Percentiles rank a stretch among this genome's conserved stretches.
Conservation (phyloP, 2,797 vertebrate genomes). For the Phoebastria nigripes region DNA sequence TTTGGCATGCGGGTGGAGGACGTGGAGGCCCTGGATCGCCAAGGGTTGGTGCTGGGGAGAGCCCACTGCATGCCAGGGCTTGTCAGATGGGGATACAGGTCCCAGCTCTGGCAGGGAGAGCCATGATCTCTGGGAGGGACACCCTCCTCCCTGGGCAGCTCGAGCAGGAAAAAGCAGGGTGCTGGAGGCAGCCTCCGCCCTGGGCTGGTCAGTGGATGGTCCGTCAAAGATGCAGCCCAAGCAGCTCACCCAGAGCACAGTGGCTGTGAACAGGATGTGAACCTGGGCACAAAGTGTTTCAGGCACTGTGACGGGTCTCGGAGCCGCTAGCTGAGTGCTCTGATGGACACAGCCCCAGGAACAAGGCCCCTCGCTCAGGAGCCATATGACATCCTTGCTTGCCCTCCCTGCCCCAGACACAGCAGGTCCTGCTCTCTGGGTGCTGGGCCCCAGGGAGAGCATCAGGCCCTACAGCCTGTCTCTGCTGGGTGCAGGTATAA, state of each 20-base stretch:
- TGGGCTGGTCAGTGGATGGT: background rate
- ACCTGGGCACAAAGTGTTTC: too few species aligned
- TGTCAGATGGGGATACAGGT: background rate
- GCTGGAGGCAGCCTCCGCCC: background rate
- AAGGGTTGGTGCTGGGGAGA: slow-evolving; percentile 73
- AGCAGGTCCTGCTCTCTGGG: rapidly evolving
- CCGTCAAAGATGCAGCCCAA: background rate
- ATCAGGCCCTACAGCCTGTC: background rate
- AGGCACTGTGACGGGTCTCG: rapidly evolving
- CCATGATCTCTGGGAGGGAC: background rate
- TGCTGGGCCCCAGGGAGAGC: background rate
- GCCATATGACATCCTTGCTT: background rate
- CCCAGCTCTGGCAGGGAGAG: background rate
- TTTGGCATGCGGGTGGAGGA: slow-evolving; percentile 87
- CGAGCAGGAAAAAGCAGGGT: background rate
- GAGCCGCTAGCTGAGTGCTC: background rate
- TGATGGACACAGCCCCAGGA: background rate
- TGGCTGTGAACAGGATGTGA: rapidly evolving
- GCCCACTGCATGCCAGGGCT: rapidly evolving
- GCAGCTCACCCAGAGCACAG: background rate
- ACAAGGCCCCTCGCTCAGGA: background rate
- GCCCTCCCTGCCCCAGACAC: background rate
- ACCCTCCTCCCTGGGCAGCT: background rate
- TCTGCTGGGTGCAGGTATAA: slow-evolving; percentile 74
- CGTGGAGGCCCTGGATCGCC: slow-evolving; percentile 80